Evolutionary conservation across 1,140 invertebrate genomes (phyloP).

Genomic region (Sycophaga agraensis): DNA sequence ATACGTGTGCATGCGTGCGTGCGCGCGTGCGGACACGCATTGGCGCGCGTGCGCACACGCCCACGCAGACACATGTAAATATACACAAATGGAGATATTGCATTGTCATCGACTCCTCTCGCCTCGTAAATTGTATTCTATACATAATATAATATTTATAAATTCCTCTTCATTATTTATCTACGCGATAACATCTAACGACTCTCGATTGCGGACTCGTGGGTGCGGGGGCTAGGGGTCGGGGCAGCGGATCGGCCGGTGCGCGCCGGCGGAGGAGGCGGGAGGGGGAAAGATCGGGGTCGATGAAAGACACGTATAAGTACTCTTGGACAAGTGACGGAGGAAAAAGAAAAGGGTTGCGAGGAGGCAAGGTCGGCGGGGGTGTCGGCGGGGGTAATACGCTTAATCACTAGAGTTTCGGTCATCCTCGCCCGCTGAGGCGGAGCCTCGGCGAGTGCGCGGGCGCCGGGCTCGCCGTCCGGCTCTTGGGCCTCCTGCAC

Average conservation of each 20-base stretch:
- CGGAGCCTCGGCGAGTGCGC: conserved; percentile 37
- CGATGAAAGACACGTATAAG: neutral
- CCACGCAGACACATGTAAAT: no score
- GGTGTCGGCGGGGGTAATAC: no score
- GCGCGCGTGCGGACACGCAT: no score
- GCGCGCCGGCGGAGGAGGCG: neutral
- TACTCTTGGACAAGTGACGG: neutral
- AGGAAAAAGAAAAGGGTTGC: neutral
- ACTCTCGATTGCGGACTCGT: conserved; percentile 26
- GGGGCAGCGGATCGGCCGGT: neutral
- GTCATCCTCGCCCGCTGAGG: conserved; percentile 56
- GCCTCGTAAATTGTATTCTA: neutral
- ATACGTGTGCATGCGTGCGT: neutral
- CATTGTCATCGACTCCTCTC: conserved; percentile 17
- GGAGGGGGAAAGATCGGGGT: neutral
- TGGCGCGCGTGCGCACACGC: no score
- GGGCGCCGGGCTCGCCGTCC: neutral
- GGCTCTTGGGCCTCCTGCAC: no score
- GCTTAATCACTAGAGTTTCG: conserved; percentile 53
- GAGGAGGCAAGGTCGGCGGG: neutral
- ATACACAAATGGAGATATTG: conserved; percentile 28
- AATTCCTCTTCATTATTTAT: conserved; percentile 28
- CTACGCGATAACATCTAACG: conserved; percentile 28
- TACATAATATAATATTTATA: conserved; percentile 29
- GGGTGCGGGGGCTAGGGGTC: neutral